Evolutionary conservation across 2,888 invertebrate genomes (phyloP).

Genomic region (Diarsia rubi): DNA sequence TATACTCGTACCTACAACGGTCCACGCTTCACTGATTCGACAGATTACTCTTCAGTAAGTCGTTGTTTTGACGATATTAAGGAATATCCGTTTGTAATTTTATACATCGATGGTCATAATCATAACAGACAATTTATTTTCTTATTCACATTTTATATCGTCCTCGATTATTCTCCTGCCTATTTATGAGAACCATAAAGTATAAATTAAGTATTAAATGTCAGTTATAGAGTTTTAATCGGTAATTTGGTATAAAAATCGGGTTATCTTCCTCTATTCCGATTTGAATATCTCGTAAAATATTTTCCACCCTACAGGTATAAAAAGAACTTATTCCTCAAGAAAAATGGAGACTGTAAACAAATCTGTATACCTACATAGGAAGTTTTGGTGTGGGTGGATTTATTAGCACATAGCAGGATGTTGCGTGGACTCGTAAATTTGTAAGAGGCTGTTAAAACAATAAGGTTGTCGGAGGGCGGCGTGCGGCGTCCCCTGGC

Average conservation of each 20-base stretch:
- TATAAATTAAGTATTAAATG: conserved; percentile 33
- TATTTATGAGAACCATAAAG: conserved; percentile 32
- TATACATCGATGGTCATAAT: conserved; percentile 58
- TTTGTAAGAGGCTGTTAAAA: conserved; percentile 84
- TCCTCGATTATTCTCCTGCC: conserved; percentile 39
- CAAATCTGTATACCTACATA: conserved; percentile 35
- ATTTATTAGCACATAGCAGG: conserved; percentile 77
- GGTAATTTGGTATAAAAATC: conserved; percentile 7
- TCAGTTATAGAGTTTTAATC: conserved; percentile 19
- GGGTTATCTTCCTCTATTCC: neutral
- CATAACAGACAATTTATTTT: conserved; percentile 51
- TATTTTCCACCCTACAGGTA: neutral
- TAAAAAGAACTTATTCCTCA: neutral
- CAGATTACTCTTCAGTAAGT: conserved; percentile 71
- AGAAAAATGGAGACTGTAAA: neutral
- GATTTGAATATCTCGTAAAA: neutral
- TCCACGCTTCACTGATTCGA: conserved; percentile 79
- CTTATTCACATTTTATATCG: conserved; percentile 44
- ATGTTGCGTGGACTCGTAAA: conserved; percentile 81
- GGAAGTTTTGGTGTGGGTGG: conserved; percentile 66
- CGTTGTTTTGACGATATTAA: conserved; percentile 70
- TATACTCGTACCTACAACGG: conserved; percentile 73
- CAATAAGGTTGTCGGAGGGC: conserved; percentile 87
- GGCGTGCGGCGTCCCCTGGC: conserved; percentile 79
- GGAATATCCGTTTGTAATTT: conserved; percentile 63